Evolutionary conservation across 2,888 invertebrate species (phyloP), one percentile per base, ranked within the genome.

Genomic region (Punctoribates punctum): DNA sequence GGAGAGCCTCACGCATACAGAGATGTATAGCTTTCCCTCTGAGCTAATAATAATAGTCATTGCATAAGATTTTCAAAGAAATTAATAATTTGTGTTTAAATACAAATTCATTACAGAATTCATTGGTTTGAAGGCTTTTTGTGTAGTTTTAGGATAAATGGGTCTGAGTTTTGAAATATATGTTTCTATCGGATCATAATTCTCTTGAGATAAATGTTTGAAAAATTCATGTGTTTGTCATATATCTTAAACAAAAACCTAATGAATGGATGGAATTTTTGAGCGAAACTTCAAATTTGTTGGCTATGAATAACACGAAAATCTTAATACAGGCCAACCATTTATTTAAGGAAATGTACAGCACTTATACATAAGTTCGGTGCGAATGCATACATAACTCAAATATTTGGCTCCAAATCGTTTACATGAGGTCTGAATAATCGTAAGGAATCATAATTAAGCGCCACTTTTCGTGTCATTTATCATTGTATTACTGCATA

Each of bases 311-410:
- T 13, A 17, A 15, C 46, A 15, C 2, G 5, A 51, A 20, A 51
- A 51, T 51, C 51, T 17, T 13, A 51, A 51, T 51, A 51, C 25
- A 62, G 62, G 42, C 20, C 20, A 67, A 67, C 20, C 15, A 67
- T 38, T 67, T 67, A 67, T 67, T 67, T 67, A 42, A 67, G 67
- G 65, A 65, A 38, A 67, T 67, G 11, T 42, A 38, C 4, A 67
- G 42, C 67, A 42, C 20, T 67, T 20, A 42, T 29, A 60, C 29
- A 60, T 27, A 27, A 60, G 25, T 51, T 51, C 3, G 9, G n/a
- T n/a, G 51, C n/a, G 5, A 17, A 51, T 51, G 20, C n/a, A 51
- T 60, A 23, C 60, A 60, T 60, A 29, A 60, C 60, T 60, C 60
- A 60, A 60, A 60, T 60, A 60, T 60, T 60, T 60, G 60, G 29